phyloP scores from a whole-genome alignment of 2,797 vertebrate species.

The Hypotaenidia okinawae region DNA sequence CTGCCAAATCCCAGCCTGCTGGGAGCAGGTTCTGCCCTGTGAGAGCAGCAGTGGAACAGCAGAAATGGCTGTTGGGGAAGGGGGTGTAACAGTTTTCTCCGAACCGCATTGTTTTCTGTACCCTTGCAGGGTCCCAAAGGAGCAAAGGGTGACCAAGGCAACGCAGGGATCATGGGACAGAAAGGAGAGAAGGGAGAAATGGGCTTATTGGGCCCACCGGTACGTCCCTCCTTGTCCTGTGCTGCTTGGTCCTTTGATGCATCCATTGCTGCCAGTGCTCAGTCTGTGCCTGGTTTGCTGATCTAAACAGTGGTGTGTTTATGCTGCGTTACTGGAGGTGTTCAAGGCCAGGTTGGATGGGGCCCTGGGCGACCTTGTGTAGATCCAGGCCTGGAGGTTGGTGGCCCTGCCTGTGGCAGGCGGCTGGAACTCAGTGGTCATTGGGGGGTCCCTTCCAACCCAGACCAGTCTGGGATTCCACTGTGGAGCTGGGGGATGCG shows the following conservation, averaged over 20 bases:
- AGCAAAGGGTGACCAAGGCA: conserved; percentile 82
- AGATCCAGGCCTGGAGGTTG: too few relatives aligned
- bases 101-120: conserved; percentile 5
- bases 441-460: too few relatives aligned
- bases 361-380: too few relatives aligned
- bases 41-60: neutral
- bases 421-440: too few relatives aligned
- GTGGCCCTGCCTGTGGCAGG: too few relatives aligned
- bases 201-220: conserved; percentile 87
- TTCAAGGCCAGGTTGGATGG: too few relatives aligned
- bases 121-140: conserved; percentile 86
- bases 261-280: neutral
- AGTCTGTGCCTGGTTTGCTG: neutral
- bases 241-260: neutral
- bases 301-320: neutral
- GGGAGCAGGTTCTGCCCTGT: neutral
- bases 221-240: conserved; percentile 48
- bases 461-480: too few relatives aligned
- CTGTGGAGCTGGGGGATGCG: neutral
- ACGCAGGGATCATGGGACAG: conserved; percentile 78
- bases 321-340: fast-evolving
- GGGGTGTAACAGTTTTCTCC: neutral
- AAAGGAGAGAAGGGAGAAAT: conserved; percentile 91
- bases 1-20: neutral
- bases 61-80: neutral